Base-by-base conservation (phyloP, 2,113 vertebrate species). In the Psilopsiagon aurifrons region DNA sequence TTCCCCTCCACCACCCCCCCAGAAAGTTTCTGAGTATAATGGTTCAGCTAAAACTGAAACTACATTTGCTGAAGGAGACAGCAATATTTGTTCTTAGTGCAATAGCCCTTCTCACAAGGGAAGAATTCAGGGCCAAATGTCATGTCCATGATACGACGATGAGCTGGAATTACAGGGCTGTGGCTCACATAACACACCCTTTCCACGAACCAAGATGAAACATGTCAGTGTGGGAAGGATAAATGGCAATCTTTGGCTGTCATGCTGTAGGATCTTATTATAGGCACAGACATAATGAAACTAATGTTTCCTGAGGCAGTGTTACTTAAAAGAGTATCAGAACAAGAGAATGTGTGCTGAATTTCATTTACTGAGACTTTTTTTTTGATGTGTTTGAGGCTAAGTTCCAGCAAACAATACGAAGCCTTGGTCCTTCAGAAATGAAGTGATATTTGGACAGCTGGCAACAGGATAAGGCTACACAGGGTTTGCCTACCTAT, bases 281-380 rank as follows among this genome's bases (percentile, higher is more conserved):
- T 93, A 97, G 93, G 86, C 66, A 90, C 69, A 93, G 88, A 95
- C 92, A 96, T 93, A 97, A 96, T 96, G 95, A 96, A 97, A 96
- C 94, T 96, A 96, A 97, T 95, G 95, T 96, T 96, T 94, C 94
- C 90, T 46, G 83, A 94, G 90, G 95, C 90, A 92, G 52, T 71
- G 83, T 93, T 95, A 87, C 88, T 96, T 97, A 84, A 94, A 92
- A 95, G 90, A 92, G 63, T 86, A 92, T 82, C 76, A 91, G 94
- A 88, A 88, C 44, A 91, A 57, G 86, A 90, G 86, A 84, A 88
- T 94, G 88, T 95, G 94, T 1, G 3, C 62, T 90, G 94, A 93
- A 96, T 96, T 81, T 94, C 12, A 94, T 94, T 94, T 94, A 62
- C 59, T 44, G 76, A 81, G 46, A 41, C 18, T 44, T 88, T 64